Conservation (phyloP, 2,113 vertebrate genomes). For the Hiodon tergisus region DNA sequence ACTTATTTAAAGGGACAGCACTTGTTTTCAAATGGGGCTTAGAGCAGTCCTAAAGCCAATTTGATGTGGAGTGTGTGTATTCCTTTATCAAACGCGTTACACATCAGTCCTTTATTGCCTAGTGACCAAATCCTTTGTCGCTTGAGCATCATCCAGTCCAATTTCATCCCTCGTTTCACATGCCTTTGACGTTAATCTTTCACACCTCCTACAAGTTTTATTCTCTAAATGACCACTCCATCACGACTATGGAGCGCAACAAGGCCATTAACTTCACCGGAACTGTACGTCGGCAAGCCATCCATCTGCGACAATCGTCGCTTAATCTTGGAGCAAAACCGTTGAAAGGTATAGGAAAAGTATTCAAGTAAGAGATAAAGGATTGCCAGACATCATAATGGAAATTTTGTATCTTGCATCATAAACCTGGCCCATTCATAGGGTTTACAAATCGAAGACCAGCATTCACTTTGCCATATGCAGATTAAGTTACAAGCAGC, state of each 20-base stretch:
- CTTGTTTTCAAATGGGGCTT: constrained; percentile 2
- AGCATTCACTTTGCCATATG: too few species aligned
- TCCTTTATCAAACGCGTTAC: background rate
- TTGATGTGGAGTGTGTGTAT: background rate
- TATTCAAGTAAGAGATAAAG: too few species aligned
- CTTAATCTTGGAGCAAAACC: too few species aligned
- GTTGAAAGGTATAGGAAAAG: too few species aligned
- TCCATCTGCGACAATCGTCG: too few species aligned
- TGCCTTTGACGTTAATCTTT: background rate
- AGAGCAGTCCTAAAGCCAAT: background rate
- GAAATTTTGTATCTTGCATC: too few species aligned
- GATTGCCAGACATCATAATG: too few species aligned
- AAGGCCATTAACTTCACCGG: too few species aligned
- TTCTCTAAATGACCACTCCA: background rate
- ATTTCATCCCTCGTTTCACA: background rate
- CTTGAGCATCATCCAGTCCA: background rate
- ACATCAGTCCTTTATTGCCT: background rate
- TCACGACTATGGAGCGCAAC: background rate
- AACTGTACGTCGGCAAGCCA: too few species aligned
- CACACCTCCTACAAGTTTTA: background rate
- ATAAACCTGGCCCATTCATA: too few species aligned
- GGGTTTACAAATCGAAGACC: too few species aligned
- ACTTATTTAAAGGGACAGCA: constrained; percentile 60
- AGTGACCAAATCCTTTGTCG: background rate
- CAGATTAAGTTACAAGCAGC: too few species aligned